These are phyloP conservation scores for Leptinotarsa peninsularis DNA, from an alignment of 2,888 invertebrate genomes.

Conservation along the genomic window DNA sequence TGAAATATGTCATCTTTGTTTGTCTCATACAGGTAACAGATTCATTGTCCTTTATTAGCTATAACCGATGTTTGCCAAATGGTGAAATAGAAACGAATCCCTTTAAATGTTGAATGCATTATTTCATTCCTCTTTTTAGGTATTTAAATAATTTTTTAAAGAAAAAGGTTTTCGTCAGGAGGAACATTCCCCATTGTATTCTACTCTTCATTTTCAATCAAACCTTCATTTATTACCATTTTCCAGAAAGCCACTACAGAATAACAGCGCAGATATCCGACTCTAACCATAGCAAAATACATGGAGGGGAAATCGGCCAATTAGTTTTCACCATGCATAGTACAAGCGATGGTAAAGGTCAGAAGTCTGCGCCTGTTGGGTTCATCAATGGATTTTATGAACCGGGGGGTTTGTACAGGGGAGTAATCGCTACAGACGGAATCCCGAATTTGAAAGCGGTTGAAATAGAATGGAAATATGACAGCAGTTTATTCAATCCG, in stretches of 20 bases:
- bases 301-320: slow-evolving; percentile 85
- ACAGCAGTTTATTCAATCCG: slow-evolving; percentile 82
- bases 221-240: slow-evolving; percentile 11
- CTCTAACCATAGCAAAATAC: slow-evolving; percentile 75
- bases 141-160: no score
- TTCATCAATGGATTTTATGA: slow-evolving; percentile 71
- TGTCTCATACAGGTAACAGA: no score
- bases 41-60: no score
- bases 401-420: slow-evolving; percentile 77
- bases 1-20: no score
- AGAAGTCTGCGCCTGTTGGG: slow-evolving; percentile 56
- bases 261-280: slow-evolving; percentile 81
- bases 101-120: no score
- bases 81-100: no score
- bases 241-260: slow-evolving; percentile 83
- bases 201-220: not conserved
- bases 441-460: slow-evolving; percentile 77
- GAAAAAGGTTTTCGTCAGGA: no score
- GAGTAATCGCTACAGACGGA: slow-evolving; percentile 76
- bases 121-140: no score
- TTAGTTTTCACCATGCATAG: slow-evolving; percentile 77
- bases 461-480: slow-evolving; percentile 83
- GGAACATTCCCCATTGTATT: not conserved
- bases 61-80: no score
- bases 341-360: slow-evolving; percentile 67